Conservation (phyloP, 2,888 invertebrate species). For the Melitaea athalia region DNA sequence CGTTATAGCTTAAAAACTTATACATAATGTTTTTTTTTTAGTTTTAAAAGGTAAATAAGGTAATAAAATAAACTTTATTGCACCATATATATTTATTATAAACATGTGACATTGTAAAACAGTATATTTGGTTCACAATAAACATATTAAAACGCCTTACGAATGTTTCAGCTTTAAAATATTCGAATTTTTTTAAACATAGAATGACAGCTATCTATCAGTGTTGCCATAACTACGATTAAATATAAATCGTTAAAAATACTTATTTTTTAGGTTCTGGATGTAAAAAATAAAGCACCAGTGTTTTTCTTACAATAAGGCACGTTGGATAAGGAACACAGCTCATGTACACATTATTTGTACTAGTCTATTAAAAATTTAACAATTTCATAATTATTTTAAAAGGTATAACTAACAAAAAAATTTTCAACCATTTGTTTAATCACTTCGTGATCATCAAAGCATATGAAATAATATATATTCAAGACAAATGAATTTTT, state of each 20-base stretch:
- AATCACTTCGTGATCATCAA: constrained; percentile 10
- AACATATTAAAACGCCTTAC: constrained; percentile 11
- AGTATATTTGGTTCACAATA: constrained; percentile 25
- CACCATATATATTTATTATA: constrained; percentile 33
- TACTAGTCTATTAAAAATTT: neutral
- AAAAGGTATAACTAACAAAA: neutral
- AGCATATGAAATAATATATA: too few species aligned
- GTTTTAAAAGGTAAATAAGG: neutral
- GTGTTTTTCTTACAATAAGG: constrained; percentile 16
- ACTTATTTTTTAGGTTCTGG: constrained; percentile 5
- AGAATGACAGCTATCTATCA: constrained; percentile 16
- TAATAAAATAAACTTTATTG: constrained; percentile 11
- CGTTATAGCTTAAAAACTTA: too few species aligned
- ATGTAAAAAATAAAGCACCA: constrained; percentile 16
- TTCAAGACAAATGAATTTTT: too few species aligned
- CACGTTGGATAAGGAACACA: constrained; percentile 20
- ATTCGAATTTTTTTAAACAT: constrained; percentile 17
- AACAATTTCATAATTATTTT: neutral
- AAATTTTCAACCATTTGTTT: neutral
- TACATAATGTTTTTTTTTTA: too few species aligned
- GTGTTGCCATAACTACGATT: constrained; percentile 9
- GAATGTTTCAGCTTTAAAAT: constrained; percentile 19
- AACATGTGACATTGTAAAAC: constrained; percentile 28
- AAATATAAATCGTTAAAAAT: constrained; percentile 8
- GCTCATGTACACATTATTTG: constrained; percentile 2